Percentiles rank a stretch among this genome's conserved stretches.
Evolutionary conservation across 1,140 invertebrate genomes (phyloP).

Genomic region (Zophobas atratus): DNA sequence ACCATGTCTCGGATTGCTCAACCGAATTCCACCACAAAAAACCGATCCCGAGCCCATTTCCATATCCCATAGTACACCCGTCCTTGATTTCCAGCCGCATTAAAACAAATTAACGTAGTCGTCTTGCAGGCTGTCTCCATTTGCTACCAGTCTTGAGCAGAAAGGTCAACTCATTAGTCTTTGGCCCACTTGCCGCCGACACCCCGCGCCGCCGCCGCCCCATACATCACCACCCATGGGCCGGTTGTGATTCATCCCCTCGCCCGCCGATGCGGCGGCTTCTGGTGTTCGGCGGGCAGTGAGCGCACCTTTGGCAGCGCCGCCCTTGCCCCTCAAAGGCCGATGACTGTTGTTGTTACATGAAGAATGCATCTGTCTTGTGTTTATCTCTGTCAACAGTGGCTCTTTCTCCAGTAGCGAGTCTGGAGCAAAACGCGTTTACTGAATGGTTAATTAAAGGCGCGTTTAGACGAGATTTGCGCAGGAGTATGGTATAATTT

Average conservation of each 20-base stretch:
- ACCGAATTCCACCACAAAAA: too few relatives aligned
- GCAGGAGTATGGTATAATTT: too few relatives aligned
- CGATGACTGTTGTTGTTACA: slow-evolving; percentile 52
- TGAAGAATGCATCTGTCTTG: slow-evolving; percentile 53
- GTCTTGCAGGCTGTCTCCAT: slow-evolving; percentile 13
- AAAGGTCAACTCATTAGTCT: neutral
- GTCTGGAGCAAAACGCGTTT: too few relatives aligned
- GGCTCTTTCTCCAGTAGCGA: slow-evolving; percentile 32
- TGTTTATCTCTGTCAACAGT: slow-evolving; percentile 53
- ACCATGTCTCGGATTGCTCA: too few relatives aligned
- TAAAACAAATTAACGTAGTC: slow-evolving; percentile 48
- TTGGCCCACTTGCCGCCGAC: neutral
- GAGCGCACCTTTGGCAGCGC: slow-evolving; percentile 13
- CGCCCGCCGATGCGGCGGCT: neutral
- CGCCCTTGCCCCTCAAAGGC: slow-evolving; percentile 20
- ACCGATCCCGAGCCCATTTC: neutral
- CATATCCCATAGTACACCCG: slow-evolving; percentile 22
- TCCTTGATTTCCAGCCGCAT: slow-evolving; percentile 3
- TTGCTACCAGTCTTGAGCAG: neutral
- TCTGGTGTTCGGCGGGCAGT: neutral
- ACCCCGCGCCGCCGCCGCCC: neutral
- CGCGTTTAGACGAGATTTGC: too few relatives aligned
- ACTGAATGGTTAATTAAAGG: too few relatives aligned
- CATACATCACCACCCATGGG: neutral
- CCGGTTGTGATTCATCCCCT: slow-evolving; percentile 13